phyloP scores from a whole-genome alignment of 2,888 invertebrate species.

The Eilema caniola region DNA sequence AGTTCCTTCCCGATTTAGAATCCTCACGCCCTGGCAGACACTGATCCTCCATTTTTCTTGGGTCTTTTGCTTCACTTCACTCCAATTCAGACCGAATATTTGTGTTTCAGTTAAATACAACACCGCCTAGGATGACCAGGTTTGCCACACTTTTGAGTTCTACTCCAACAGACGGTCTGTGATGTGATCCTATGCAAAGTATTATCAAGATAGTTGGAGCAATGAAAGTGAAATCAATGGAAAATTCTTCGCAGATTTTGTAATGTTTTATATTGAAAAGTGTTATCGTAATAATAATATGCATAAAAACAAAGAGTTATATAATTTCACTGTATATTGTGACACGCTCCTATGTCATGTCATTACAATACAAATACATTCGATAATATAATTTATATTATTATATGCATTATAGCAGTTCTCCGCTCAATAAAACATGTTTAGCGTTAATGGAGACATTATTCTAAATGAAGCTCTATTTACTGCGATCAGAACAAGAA shows the following conservation, averaged over 20 bases:
- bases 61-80: background rate
- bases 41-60: background rate
- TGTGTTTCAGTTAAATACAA: background rate
- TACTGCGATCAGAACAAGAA: background rate
- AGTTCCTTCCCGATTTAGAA: too few relatives aligned
- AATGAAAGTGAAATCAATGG: background rate
- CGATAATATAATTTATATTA: background rate
- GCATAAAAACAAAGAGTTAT: background rate
- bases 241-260: background rate
- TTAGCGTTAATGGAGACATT: constrained; percentile 1
- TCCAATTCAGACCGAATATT: background rate
- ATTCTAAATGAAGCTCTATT: background rate
- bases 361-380: background rate
- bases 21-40: too few relatives aligned
- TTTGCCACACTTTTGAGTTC: background rate
- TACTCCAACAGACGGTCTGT: background rate
- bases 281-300: background rate
- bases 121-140: background rate
- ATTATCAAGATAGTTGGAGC: background rate
- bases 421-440: background rate
- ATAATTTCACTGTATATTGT: background rate
- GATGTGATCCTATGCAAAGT: background rate
- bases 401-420: background rate
- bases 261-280: background rate
- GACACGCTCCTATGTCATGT: background rate